Percentiles rank a stretch among this genome's conserved stretches.
Evolutionary conservation across 2,113 vertebrate species (phyloP).

Genomic region (Amphilophus citrinellus): DNA sequence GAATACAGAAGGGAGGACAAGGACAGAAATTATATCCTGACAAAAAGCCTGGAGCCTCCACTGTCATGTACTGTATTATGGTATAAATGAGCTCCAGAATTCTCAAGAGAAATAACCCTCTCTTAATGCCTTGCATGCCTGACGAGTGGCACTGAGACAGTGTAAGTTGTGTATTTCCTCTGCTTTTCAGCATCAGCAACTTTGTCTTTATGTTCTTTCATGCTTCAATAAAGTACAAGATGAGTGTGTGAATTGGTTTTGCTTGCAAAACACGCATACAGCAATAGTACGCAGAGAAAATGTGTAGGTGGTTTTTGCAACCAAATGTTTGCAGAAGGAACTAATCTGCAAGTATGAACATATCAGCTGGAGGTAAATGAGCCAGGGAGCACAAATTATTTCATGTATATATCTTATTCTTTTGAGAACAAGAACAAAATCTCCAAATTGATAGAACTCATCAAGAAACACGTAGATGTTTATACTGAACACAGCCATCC

Average conservation of each 20-base stretch:
- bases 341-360: conserved; percentile 27
- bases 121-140: conserved; percentile 15
- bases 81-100: conserved; percentile 31
- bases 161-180: conserved; percentile 17
- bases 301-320: conserved; percentile 5
- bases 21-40: neutral
- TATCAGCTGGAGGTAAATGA: conserved; percentile 9
- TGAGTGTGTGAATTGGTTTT: conserved; percentile 26
- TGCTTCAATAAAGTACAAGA: conserved; percentile 41
- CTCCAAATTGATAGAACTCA: neutral
- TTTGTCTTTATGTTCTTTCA: conserved; percentile 42
- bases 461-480: neutral
- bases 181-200: conserved; percentile 34
- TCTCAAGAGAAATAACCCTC: conserved; percentile 23
- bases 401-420: conserved; percentile 1
- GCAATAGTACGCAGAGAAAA: conserved; percentile 2
- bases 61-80: conserved; percentile 23
- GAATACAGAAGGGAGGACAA: neutral
- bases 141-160: neutral
- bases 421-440: conserved; percentile 4
- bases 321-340: neutral
- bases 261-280: neutral
- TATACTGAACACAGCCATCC: neutral
- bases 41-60: neutral
- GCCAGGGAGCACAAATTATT: conserved; percentile 14